Evolutionary conservation across 2,888 invertebrate species (phyloP).

Genomic region (Spodoptera littoralis): DNA sequence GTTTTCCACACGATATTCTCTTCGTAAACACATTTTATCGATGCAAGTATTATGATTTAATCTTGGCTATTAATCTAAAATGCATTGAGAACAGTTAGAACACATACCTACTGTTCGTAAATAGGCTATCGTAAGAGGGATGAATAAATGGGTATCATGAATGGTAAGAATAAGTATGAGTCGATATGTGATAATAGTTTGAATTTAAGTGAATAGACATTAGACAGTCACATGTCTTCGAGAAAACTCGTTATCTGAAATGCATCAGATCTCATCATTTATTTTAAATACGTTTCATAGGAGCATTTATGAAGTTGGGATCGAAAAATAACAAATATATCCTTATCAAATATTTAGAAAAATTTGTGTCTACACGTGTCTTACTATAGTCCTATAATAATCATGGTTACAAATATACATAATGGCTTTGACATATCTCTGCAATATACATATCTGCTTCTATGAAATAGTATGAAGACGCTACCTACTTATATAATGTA

Average conservation of each 20-base stretch:
- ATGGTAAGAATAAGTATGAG: slow-evolving; percentile 70
- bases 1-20: slow-evolving; percentile 9
- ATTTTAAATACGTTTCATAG: slow-evolving; percentile 74
- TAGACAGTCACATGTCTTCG: slow-evolving; percentile 62
- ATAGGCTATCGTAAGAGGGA: slow-evolving; percentile 52
- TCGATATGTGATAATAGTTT: slow-evolving; percentile 85
- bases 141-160: slow-evolving; percentile 57
- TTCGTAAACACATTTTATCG: slow-evolving; percentile 13
- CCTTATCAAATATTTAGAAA: slow-evolving; percentile 25
- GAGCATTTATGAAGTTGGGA: slow-evolving; percentile 74
- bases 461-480: slow-evolving; percentile 73
- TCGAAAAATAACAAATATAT: slow-evolving; percentile 1
- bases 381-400: slow-evolving; percentile 16
- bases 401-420: slow-evolving; percentile 25
- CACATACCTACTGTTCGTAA: slow-evolving; percentile 23
- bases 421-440: slow-evolving; percentile 72
- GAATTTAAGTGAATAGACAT: slow-evolving; percentile 71
- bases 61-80: slow-evolving; percentile 48
- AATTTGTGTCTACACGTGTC: background rate
- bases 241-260: slow-evolving; percentile 59
- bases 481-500: slow-evolving; percentile 57
- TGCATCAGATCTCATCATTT: slow-evolving; percentile 69
- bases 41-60: too few species aligned
- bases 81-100: slow-evolving; percentile 35
- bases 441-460: slow-evolving; percentile 83